phyloP scores from a whole-genome alignment of 2,888 invertebrate genomes.

The Hypena proboscidalis region DNA sequence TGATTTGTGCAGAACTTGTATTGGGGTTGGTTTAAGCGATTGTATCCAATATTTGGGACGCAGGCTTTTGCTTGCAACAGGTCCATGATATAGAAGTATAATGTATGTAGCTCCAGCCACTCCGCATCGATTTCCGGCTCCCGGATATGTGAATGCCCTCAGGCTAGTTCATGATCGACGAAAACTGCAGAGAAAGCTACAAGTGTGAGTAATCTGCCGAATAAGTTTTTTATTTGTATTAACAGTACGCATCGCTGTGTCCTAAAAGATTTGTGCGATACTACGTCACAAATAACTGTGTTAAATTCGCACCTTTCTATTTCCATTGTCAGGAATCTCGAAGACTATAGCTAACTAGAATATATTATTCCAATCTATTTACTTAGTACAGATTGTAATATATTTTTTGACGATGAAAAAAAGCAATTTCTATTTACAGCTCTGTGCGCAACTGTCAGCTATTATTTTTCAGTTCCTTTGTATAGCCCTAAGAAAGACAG shows the following conservation, averaged over 20 bases:
- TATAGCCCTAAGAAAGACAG: background rate
- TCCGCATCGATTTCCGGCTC: background rate
- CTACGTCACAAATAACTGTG: constrained; percentile 10
- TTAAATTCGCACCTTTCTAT: constrained; percentile 9
- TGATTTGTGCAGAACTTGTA: too few species aligned
- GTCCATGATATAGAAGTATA: too few species aligned
- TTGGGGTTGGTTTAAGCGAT: too few species aligned
- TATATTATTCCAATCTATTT: background rate
- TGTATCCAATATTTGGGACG: too few species aligned
- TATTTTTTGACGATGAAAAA: constrained; percentile 1
- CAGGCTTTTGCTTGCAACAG: too few species aligned
- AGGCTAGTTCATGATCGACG: background rate
- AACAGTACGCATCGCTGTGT: background rate
- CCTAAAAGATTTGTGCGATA: constrained; percentile 2
- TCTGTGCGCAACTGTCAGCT: constrained; percentile 1
- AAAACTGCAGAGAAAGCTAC: constrained; percentile 2
- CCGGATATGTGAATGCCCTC: background rate
- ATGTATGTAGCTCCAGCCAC: background rate
- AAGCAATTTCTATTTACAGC: constrained; percentile 1
- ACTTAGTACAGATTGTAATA: too few species aligned
- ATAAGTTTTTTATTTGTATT: background rate
- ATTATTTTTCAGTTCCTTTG: background rate
- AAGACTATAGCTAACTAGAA: background rate
- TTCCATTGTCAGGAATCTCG: constrained; percentile 5
- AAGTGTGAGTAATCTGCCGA: background rate